Base-by-base conservation (phyloP, 1,140 invertebrate species). In the Cotesia vestalis region DNA sequence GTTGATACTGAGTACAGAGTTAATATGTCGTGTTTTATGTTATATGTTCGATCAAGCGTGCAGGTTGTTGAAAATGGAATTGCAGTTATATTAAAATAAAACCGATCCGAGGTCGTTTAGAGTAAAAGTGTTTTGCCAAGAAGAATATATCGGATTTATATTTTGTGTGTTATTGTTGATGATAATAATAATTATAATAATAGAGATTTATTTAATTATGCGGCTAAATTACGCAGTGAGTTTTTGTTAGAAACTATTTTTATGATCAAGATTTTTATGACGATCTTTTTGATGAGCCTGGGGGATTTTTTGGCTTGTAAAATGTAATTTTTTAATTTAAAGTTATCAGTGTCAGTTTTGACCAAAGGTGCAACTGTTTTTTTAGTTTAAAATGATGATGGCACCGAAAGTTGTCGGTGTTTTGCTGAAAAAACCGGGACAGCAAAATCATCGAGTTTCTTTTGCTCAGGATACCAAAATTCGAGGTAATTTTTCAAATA, bases 341-440 rank as follows among this genome's bases (percentile, higher is more conserved):
- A 27, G 27, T 27, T 27, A 27, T 27, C 27, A 27, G 27, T 27
- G 27, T 27, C 27, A 27, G 27, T 27, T 27, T 27, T 27, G 27
- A 17, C 17, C 17, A 17, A 17, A 40, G 38, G 9, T 9, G 38
- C 5, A 46, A 53, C n/a, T 36, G 27, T 1, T 60, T 55, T 69
- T 46, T 66, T 52, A 64, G 74, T 63, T 63, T 74, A 78, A 75
- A 76, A 84, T 84, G 83, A 85, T 85, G 84, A 83, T 84, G 80
- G 81, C 84, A 71, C 85, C 85, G 74, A 81, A 84, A 74, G 79
- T 86, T 68, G 84, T 86, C 78, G 85, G 84, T 77, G 83, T 86
- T 46, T 74, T 86, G 76, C 74, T 84, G 68, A 86, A 86, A 75
- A 85, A 86, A 78, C 84, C 84, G 11, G 84, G 84, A 66, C 80